Percentiles rank a stretch among this genome's conserved stretches.
phyloP scores from a whole-genome alignment of 1,140 invertebrate genomes.

The Papilio glaucus region DNA sequence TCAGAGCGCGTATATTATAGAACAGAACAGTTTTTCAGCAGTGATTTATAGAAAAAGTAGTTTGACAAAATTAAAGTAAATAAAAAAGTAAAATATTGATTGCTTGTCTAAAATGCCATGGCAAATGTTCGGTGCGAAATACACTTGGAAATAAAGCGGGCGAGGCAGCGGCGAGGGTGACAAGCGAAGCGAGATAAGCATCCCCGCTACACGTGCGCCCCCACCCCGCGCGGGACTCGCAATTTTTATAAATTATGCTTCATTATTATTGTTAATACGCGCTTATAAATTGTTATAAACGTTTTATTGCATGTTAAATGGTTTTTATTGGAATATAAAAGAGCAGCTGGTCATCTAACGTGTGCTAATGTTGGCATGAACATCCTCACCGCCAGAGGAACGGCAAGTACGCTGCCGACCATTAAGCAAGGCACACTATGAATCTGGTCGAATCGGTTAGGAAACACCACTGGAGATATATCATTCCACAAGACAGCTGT shows the following conservation, averaged over 20 bases:
- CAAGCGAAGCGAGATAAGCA: slow-evolving; percentile 35
- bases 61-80: not conserved
- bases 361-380: no score
- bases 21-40: no score
- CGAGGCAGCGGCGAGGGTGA: slow-evolving; percentile 22
- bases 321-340: no score
- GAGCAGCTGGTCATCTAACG: no score
- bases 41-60: no score
- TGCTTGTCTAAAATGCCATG: slow-evolving; percentile 17
- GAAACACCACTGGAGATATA: no score
- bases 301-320: not conserved
- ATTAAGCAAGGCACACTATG: no score
- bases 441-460: no score
- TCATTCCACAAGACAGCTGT: no score
- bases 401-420: no score
- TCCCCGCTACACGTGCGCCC: slow-evolving; percentile 26
- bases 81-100: not conserved
- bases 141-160: slow-evolving; percentile 30
- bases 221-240: slow-evolving; percentile 12
- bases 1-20: no score
- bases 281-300: not conserved
- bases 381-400: no score
- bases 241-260: slow-evolving; percentile 31
- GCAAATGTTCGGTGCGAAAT: slow-evolving; percentile 6
- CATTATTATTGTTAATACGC: slow-evolving; percentile 24